Base-by-base conservation (phyloP, 2,113 vertebrate species). In the Callionymus lyra region DNA sequence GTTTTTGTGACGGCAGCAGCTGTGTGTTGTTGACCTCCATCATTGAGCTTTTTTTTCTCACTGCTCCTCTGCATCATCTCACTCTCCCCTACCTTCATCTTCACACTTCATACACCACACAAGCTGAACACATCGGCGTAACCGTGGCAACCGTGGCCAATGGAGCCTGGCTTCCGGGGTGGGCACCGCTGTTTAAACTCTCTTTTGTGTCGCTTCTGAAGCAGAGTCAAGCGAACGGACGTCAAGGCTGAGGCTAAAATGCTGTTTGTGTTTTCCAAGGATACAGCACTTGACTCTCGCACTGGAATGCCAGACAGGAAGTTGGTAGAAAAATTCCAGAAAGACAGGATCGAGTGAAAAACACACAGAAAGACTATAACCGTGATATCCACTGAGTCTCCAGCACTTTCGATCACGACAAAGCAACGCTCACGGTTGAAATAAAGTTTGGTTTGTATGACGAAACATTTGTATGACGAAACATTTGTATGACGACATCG, bases 291-390 rank as follows among this genome's bases (percentile, higher is more conserved):
- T 8, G 4, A 27, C 21, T 27, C 21, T 27, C 50, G 58, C 62
- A 65, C 47, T 66, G 75, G 77, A 79, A 78, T 76, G 73, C 67
- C 13, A 41, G 63, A 70, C 69, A 77, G 75, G 75, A 82, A 72
- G 75, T 58, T 53, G 50, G 63, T 40, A 47, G 57, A 66, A 57
- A n/a, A 73, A 80, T 64, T 73, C 63, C 63, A 59, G 44, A 67
- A 70, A 59, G 34, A 65, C 49, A 35, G 2, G 37, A 64, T 17
- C 48, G 18, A 12, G 45, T 13, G 50, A 18, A 42, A 56, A 61
- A 59, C 31, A 56, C 38, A 44, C 47, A 27, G 21, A 4, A 4
- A 27, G 21, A 4, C 8, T 8, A 27, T 4, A 8, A 4, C 21
- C 21, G n/a, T n/a, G n/a, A n/a, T n/a, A n/a, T n/a, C n/a, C n/a